These are phyloP conservation scores for Scaptomyza graminum DNA, from an alignment of 1,140 invertebrate genomes.

Conservation along the genomic window DNA sequence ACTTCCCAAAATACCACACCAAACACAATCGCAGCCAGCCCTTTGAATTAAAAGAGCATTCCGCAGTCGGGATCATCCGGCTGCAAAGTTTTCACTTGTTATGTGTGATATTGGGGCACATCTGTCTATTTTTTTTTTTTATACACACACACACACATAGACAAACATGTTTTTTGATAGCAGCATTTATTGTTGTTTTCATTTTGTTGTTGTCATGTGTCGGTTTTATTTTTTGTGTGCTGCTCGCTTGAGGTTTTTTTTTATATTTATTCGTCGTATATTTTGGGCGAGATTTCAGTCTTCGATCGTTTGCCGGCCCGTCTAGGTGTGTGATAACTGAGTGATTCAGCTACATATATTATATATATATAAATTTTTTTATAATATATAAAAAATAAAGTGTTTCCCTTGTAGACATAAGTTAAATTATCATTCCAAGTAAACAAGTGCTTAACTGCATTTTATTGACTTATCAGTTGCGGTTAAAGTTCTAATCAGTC, in stretches of 20 bases:
- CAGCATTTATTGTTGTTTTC: conserved; percentile 48
- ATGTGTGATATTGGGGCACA: conserved; percentile 23
- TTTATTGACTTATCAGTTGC: conserved; percentile 23
- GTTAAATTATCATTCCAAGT: neutral
- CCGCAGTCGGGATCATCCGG: no score
- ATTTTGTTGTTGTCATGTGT: conserved; percentile 53
- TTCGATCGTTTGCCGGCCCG: conserved; percentile 68
- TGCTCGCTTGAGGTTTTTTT: conserved; percentile 9
- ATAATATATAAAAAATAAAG: no score
- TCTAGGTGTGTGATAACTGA: conserved; percentile 59
- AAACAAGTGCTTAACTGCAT: conserved; percentile 11
- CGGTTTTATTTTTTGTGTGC: neutral
- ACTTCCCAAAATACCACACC: no score
- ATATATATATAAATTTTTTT: neutral
- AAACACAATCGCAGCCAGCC: no score
- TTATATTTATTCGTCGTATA: conserved; percentile 44
- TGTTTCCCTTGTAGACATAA: neutral
- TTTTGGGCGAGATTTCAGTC: conserved; percentile 56
- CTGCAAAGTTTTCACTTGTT: neutral
- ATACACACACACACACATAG: conserved; percentile 16
- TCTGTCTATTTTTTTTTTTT: conserved; percentile 72
- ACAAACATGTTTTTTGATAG: conserved; percentile 56
- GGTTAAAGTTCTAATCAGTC: conserved; percentile 15
- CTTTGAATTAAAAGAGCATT: no score
- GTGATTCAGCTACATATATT: conserved; percentile 31